Evolutionary conservation across 2,797 vertebrate species (phyloP), one percentile per base, ranked within the genome.

Genomic region (Chelmon rostratus): DNA sequence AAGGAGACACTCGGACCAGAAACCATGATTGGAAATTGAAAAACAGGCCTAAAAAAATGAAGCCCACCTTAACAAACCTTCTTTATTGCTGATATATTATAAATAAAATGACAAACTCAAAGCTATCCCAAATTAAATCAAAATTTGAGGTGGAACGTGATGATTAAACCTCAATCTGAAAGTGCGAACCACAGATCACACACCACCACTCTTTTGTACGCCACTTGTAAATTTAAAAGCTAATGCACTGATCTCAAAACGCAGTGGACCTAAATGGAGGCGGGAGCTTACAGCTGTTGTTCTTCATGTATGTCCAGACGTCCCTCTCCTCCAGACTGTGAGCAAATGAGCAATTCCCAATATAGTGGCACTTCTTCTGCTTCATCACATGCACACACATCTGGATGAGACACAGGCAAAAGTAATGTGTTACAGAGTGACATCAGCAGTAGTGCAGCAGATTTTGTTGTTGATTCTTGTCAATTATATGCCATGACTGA

Each of bases 271-370:
- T 21, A n/a, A 6, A 46, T 18, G 25, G 35, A 40, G 21, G 5
- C 21, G 23, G 47, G n/a, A 53, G 31, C 98, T 97, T 91, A 99
- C 98, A 95, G 95, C 97, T 99, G 91, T 98, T 99, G 92, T 99
- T 98, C 89, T 99, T 99, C 98, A 99, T 99, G 94, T 98, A 99
- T 0, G 98, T 99, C 98, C 98, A 99, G 85, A 99, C 96, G 77
- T 99, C 98, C 85, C 97, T 95, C 89, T 99, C 98, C 92, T 99
- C 98, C 2, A 97, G 95, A 91, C 97, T 99, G 95, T 99, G 98
- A 5, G 98, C 98, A 2, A 99, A 99, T 31, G 98, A 98, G 91
- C 98, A 99, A 92, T 99, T 99, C 73, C 98, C 98, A 84, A 98
- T 98, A 28, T 99, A 99, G 91, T 99, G 98, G 91, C 98, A 99